phyloP scores from a whole-genome alignment of 2,797 vertebrate genomes.

The Delichon dasypus region DNA sequence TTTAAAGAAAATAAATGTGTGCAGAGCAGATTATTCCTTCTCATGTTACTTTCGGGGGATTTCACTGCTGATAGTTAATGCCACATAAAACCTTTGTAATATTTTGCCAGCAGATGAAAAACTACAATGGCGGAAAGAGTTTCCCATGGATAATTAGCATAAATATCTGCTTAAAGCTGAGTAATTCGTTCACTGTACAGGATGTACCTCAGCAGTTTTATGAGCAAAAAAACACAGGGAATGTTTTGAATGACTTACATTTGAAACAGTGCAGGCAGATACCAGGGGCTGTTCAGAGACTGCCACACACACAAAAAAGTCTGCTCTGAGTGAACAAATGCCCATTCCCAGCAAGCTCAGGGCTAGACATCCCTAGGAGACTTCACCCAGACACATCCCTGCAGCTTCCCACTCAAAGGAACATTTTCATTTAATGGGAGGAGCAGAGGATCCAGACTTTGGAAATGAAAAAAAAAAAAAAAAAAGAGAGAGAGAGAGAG shows the following conservation, averaged over 20 bases:
- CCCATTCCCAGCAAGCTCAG: background rate
- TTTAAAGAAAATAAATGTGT: conserved; percentile 59
- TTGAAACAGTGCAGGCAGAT: conserved; percentile 13
- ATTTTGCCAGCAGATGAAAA: conserved; percentile 45
- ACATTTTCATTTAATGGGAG: background rate
- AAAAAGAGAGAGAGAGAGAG: background rate
- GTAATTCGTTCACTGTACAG: conserved; percentile 50
- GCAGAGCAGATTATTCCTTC: conserved; percentile 43
- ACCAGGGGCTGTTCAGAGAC: background rate
- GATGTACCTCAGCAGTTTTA: conserved; percentile 60
- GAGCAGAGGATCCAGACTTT: background rate
- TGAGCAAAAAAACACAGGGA: conserved; percentile 28
- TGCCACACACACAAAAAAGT: background rate
- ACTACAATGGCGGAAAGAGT: conserved; percentile 35
- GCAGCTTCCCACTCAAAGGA: conserved; percentile 48
- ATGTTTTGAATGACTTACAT: conserved; percentile 54
- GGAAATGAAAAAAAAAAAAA: background rate
- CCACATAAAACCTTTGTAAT: conserved; percentile 38
- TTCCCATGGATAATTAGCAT: conserved; percentile 60
- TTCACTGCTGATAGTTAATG: conserved; percentile 60
- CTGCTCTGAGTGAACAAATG: background rate
- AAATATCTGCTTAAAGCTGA: conserved; percentile 63
- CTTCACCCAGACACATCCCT: conserved; percentile 7
- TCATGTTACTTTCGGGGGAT: conserved; percentile 33
- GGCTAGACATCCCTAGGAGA: background rate